Percentiles rank a stretch among this genome's conserved stretches.
Conservation (phyloP, 2,113 vertebrate species). For the Saccopteryx leptura region DNA sequence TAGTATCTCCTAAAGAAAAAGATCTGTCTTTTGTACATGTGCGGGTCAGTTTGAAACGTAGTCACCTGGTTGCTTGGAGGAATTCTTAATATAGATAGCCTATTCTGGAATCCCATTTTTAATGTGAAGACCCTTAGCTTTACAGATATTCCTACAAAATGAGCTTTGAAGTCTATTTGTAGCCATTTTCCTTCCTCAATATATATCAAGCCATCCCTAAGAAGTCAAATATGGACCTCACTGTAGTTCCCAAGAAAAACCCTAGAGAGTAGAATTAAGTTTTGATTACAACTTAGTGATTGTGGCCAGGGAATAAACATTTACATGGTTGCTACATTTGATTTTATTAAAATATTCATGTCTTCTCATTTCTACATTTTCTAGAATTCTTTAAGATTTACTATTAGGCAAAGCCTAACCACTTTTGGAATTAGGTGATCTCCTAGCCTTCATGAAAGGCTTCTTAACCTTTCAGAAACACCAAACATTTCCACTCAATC, state of each 20-base stretch:
- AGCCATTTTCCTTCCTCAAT: not conserved
- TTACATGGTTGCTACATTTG: not conserved
- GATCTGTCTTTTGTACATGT: not conserved
- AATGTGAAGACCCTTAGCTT: not conserved
- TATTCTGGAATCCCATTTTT: not conserved
- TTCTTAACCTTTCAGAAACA: slow-evolving; percentile 52
- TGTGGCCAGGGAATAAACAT: slow-evolving; percentile 19
- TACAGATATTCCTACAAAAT: not conserved
- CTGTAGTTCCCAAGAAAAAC: not conserved
- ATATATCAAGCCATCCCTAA: not conserved
- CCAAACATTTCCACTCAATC: slow-evolving; percentile 26
- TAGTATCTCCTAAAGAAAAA: not conserved
- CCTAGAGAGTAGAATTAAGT: not conserved
- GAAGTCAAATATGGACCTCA: not conserved
- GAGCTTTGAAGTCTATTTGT: not conserved
- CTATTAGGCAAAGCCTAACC: not conserved
- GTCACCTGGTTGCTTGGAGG: not conserved
- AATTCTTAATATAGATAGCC: not conserved
- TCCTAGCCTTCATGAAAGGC: not conserved
- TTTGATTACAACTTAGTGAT: not conserved
- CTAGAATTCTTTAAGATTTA: slow-evolving; percentile 18
- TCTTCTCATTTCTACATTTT: not conserved
- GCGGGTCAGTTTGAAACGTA: not conserved
- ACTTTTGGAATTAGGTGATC: slow-evolving; percentile 18
- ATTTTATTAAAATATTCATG: slow-evolving; percentile 5